Percentiles rank a stretch among this genome's conserved stretches.
Conservation (phyloP, 2,113 vertebrate genomes). For the Laticauda laticaudata region DNA sequence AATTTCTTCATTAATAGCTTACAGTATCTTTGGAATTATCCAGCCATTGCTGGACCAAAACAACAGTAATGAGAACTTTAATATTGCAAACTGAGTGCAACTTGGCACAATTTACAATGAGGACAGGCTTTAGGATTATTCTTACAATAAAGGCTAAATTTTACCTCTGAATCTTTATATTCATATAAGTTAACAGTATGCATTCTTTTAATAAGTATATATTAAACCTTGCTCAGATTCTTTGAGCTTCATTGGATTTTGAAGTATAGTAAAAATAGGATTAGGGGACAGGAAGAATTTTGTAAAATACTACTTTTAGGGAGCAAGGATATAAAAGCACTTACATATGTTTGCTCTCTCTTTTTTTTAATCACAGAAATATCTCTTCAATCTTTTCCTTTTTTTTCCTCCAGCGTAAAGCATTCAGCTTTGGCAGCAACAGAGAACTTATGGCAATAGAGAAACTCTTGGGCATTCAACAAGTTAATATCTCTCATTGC, state of each 20-base stretch:
- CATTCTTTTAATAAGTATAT: background rate
- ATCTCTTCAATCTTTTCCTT: background rate
- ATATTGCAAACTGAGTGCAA: background rate
- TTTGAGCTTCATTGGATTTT: background rate
- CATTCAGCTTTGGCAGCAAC: background rate
- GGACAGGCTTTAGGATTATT: background rate
- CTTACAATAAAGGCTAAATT: background rate
- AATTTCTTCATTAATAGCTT: background rate
- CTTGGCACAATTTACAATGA: background rate
- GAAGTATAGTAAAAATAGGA: background rate
- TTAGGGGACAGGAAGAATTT: background rate
- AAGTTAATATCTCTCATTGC: conserved; percentile 1
- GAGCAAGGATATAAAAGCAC: background rate
- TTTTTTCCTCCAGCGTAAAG: background rate
- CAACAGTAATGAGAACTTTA: background rate
- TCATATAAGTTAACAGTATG: background rate
- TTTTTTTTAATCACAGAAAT: background rate
- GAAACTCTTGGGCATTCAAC: background rate
- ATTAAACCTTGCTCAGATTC: background rate
- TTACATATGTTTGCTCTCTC: background rate
- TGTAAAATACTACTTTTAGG: background rate
- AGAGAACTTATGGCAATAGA: background rate
- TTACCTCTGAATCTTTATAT: background rate
- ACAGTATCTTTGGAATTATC: background rate
- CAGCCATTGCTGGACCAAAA: background rate